Conservation (phyloP, 2,113 vertebrate species). For the Pachypanchax playfairii region DNA sequence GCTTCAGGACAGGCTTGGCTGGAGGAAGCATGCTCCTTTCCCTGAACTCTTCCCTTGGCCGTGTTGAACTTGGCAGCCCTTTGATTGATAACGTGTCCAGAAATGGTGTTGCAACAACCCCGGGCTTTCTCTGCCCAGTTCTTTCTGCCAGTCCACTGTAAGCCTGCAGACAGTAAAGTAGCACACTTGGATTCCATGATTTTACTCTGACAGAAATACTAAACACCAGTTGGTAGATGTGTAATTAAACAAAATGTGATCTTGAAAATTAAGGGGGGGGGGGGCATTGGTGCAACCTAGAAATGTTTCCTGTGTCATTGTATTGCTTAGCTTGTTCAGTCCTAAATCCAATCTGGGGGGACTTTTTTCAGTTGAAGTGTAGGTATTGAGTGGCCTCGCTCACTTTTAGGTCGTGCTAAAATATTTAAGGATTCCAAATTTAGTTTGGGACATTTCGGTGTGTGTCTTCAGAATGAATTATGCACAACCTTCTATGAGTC, state of each 20-base stretch:
- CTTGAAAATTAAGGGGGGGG: too few species aligned
- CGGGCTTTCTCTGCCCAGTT: slow-evolving; percentile 25
- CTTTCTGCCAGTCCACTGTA: slow-evolving; percentile 67
- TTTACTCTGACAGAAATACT: slow-evolving; percentile 70
- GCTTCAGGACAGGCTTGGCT: slow-evolving; percentile 38
- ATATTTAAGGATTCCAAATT: slow-evolving; percentile 45
- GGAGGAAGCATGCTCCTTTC: slow-evolving; percentile 47
- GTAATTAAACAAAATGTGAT: slow-evolving; percentile 60
- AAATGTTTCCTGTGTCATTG: too few species aligned
- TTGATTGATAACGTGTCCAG: slow-evolving; percentile 59
- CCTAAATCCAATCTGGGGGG: slow-evolving; percentile 58
- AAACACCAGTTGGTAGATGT: slow-evolving; percentile 71
- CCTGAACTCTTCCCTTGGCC: slow-evolving; percentile 65
- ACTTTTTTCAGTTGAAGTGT: slow-evolving; percentile 35
- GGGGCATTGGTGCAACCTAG: too few species aligned
- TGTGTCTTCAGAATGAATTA: slow-evolving; percentile 27
- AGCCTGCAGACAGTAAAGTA: slow-evolving; percentile 53
- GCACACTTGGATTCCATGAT: slow-evolving; percentile 58
- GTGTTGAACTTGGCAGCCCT: slow-evolving; percentile 65
- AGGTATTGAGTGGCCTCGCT: slow-evolving; percentile 36
- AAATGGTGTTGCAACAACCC: slow-evolving; percentile 52
- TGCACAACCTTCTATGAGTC: slow-evolving; percentile 10
- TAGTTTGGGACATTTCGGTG: slow-evolving; percentile 36
- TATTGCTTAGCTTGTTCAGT: too few species aligned
- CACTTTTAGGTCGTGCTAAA: slow-evolving; percentile 51